Evolutionary conservation across 2,113 vertebrate genomes (phyloP).

Genomic region (Leucopsar rothschildi): DNA sequence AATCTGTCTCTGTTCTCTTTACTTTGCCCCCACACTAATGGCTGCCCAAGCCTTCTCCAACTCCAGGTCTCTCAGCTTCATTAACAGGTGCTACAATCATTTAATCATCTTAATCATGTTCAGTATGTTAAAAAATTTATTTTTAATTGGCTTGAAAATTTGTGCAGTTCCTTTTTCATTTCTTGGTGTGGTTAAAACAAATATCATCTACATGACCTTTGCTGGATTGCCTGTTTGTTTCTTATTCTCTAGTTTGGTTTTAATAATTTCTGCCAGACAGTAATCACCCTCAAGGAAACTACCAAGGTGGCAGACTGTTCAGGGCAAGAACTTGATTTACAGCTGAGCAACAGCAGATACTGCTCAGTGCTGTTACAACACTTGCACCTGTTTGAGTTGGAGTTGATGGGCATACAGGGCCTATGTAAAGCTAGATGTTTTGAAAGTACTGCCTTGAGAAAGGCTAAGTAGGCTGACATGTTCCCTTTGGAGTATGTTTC

Average conservation of each 20-base stretch:
- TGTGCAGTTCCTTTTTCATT: not conserved
- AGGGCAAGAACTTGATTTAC: not conserved
- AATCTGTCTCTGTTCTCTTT: not conserved
- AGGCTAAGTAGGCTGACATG: fast-evolving
- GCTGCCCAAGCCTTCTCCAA: not conserved
- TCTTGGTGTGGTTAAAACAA: not conserved
- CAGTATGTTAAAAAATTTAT: not conserved
- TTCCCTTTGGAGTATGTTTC: not conserved
- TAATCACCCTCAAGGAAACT: not conserved
- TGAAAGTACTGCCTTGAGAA: not conserved
- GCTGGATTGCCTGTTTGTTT: not conserved
- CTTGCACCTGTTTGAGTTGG: not conserved
- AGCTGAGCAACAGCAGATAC: not conserved
- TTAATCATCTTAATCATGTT: not conserved
- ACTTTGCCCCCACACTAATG: not conserved
- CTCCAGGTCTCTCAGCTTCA: not conserved
- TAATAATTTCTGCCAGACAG: not conserved
- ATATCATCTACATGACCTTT: not conserved
- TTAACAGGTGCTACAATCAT: not conserved
- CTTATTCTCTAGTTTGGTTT: not conserved
- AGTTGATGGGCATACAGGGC: not conserved
- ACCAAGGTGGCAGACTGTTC: not conserved
- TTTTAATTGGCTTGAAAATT: not conserved
- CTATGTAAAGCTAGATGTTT: not conserved
- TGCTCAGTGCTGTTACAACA: not conserved